Base-by-base conservation (phyloP, 2,888 invertebrate species). In the Spilosoma lubricipeda region DNA sequence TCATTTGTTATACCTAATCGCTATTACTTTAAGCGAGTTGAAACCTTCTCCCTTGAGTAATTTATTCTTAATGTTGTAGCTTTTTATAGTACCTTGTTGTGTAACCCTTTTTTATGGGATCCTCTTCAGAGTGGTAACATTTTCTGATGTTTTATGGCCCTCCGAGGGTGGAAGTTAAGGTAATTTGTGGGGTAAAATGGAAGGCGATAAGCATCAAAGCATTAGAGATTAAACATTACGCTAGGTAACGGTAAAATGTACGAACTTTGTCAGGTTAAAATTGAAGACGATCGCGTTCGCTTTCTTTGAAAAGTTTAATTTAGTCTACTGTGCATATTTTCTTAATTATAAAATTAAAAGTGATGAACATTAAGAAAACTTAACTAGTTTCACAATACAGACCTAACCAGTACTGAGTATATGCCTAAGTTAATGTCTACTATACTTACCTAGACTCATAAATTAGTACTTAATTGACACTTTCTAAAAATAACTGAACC, bases 151-250 rank as follows among this genome's bases (percentile, higher is more conserved):
- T 82, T 81, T 77, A 81, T 77, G 71, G 27, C 67, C 66, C 30
- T 27, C 23, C 3, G 42, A 63, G 75, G 77, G 59, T 66, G 36
- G 65, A 75, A 65, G 77, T 81, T 76, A 76, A 65, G 75, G 69
- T 82, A 82, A 82, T 82, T 79, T 77, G 74, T 67, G 67, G 68
- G 69, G 18, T 45, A 59, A 63, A 67, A 52, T 69, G 70, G 45
- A 36, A 30, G n/a, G 56, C 73, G 68, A 36, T 68, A 36, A 68
- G 68, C 36, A 68, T 36, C 48, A 59, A 70, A 27, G 9, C 42
- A 63, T 27, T 4, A 39, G 27, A 63, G 36, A 27, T 27, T 23
- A 52, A 69, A 42, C 30, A 11, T 63, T 39, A 11, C 7, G 27
- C 13, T 39, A 52, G 42, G 18, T 67, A 72, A 30, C 13, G 30